Evolutionary conservation across 2,888 invertebrate genomes (phyloP), one percentile per base, ranked within the genome.

Genomic region (Cordylochernes scorpioides): DNA sequence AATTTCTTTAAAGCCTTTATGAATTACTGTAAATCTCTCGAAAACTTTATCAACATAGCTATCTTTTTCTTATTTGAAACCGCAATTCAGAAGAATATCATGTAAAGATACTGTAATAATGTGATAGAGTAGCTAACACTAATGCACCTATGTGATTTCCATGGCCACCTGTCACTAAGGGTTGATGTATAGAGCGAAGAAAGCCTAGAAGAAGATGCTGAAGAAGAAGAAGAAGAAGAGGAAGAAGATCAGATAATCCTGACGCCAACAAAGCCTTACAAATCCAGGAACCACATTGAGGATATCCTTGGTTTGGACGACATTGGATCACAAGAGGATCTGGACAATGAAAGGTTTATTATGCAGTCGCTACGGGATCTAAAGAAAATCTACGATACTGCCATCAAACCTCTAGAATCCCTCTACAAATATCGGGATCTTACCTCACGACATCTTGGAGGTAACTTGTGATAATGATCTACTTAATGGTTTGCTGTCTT

Each of bases 361-460:
- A 29, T 31, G 12, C 29, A 68, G 14, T 66, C 78, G 15, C 62
- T 82, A 17, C 68, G 71, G 42, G 80, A 82, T 46, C 59, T 84
- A 42, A 84, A 84, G 52, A 68, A 64, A 25, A 60, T 77, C 29
- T 78, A 80, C 45, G 80, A 80, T 51, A 67, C 62, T 39, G 73
- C 78, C 3, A 75, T 86, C 27, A 75, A 78, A 52, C 84, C 84
- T 1, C 57, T 86, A 45, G 86, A 86, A 60, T 65, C 63, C n/a
- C 54, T 77, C 17, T 88, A 80, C 54, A 82, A 78, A 51, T 86
- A 82, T 50, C 65, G 77, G 45, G 82, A 84, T 52, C 61, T 86
- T 33, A 82, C 82, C 50, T 80, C 80, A 51, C 64, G 80, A 40
- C 78, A 75, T 55, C 31, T 42, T 15, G 34, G 34, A 39, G 36